Conservation (phyloP, 1,140 invertebrate genomes). For the Aphelenchoides fujianensis region DNA sequence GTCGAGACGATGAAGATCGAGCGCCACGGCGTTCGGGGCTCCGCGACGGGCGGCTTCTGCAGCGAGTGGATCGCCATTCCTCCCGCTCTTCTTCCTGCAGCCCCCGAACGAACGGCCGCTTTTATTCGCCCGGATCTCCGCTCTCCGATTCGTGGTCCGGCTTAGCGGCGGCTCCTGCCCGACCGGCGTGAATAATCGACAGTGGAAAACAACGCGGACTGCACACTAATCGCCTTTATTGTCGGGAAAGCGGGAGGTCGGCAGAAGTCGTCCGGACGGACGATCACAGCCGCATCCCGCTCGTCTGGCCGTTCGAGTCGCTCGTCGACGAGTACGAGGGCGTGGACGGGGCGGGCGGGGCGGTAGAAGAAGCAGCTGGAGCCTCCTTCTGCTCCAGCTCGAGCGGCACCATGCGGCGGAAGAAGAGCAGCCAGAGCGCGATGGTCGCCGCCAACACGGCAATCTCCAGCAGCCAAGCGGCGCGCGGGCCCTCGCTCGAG, state of each 20-base stretch:
- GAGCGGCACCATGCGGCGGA: neutral
- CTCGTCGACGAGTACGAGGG: neutral
- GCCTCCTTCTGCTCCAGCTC: neutral
- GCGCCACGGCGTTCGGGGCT: conserved; percentile 11
- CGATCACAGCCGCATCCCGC: neutral
- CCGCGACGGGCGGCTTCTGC: too few species aligned
- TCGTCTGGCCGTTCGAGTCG: neutral
- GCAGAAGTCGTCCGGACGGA: too few species aligned
- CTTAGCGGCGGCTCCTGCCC: too few species aligned
- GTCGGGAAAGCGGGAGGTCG: too few species aligned
- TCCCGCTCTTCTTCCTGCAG: too few species aligned
- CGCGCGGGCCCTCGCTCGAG: neutral
- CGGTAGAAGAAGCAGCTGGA: neutral
- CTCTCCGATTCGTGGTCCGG: too few species aligned
- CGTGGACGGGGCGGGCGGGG: neutral
- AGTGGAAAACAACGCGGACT: neutral
- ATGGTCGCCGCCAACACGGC: neutral
- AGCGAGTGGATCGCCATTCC: too few species aligned
- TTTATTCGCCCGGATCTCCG: too few species aligned
- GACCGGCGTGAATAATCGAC: too few species aligned
- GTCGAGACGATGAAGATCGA: conserved; percentile 16
- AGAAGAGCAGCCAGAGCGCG: neutral
- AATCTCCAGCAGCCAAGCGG: neutral
- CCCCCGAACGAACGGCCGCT: too few species aligned
- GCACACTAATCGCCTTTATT: too few species aligned